Conservation (phyloP, 2,113 vertebrate genomes). For the Stercorarius parasiticus region DNA sequence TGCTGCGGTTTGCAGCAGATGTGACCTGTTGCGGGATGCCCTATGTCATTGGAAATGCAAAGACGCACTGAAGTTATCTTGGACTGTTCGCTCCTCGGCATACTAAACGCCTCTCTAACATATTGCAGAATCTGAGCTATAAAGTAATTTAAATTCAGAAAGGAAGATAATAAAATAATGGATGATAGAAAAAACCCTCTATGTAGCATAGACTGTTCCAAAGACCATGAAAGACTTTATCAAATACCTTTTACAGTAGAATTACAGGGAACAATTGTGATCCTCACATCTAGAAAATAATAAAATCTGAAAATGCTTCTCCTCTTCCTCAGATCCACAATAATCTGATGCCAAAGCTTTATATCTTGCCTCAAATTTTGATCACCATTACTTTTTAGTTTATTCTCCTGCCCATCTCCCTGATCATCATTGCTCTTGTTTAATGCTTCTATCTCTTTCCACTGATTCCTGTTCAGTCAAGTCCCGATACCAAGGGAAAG, state of each 20-base stretch:
- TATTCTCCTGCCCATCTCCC: not conserved
- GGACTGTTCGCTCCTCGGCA: not conserved
- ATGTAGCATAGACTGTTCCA: not conserved
- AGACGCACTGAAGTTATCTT: not conserved
- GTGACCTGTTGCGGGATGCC: conserved; percentile 17
- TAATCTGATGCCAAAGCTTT: not conserved
- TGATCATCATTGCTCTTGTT: not conserved
- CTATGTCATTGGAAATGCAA: conserved; percentile 26
- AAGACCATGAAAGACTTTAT: conserved; percentile 56
- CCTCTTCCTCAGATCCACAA: not conserved
- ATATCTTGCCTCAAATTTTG: not conserved
- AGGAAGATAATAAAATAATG: conserved; percentile 62
- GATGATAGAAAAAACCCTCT: conserved; percentile 3
- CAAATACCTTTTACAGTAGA: conserved; percentile 45
- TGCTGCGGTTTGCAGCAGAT: not conserved
- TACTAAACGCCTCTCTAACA: conserved; percentile 18
- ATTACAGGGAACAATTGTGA: conserved; percentile 42
- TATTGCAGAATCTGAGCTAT: conserved; percentile 2
- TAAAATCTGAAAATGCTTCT: conserved; percentile 16
- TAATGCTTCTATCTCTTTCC: not conserved
- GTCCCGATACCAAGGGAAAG: not conserved
- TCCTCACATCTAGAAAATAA: conserved; percentile 16
- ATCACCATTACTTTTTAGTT: not conserved
- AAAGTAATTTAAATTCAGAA: conserved; percentile 59
- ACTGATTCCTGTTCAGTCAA: not conserved